Percentiles rank a stretch among this genome's conserved stretches.
These are phyloP conservation scores for Holothuria glaberrima DNA, from an alignment of 35 echinoderm and acorn worm species.

Conservation along the genomic window DNA sequence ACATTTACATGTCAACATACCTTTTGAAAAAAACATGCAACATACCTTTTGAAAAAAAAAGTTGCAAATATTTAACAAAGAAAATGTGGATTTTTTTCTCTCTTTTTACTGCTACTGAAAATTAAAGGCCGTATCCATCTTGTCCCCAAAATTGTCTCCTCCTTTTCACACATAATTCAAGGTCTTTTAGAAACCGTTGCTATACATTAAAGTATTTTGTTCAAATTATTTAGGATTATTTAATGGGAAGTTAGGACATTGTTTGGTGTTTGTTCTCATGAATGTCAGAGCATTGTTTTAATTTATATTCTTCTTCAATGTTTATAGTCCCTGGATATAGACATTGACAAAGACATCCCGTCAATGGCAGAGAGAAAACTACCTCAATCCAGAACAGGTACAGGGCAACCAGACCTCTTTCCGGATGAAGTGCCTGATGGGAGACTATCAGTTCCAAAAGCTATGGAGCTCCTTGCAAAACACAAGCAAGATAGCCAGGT, in stretches of 20 bases:
- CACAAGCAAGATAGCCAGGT: constrained; percentile 76
- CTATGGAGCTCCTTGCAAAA: constrained; percentile 84
- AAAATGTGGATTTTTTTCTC: too few species aligned
- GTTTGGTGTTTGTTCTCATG: background rate
- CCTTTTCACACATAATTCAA: too few species aligned
- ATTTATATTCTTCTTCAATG: too few species aligned
- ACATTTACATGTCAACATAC: too few species aligned
- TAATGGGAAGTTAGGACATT: background rate
- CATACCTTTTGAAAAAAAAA: too few species aligned
- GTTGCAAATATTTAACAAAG: too few species aligned
- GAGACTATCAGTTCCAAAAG: constrained; percentile 73
- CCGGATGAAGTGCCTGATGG: constrained; percentile 72
- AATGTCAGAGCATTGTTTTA: background rate
- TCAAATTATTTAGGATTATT: background rate
- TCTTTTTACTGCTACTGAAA: too few species aligned
- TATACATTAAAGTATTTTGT: too few species aligned
- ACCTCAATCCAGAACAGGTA: constrained; percentile 44
- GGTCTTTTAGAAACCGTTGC: too few species aligned
- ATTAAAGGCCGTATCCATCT: too few species aligned
- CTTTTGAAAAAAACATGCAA: too few species aligned
- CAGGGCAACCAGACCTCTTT: constrained; percentile 31
- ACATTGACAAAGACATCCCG: constrained; percentile 35
- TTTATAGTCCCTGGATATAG: constrained; percentile 51
- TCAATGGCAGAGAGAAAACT: constrained; percentile 17
- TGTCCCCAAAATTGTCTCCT: too few species aligned